phyloP scores from a whole-genome alignment of 2,888 invertebrate species.

The Drosophila engyochracea region DNA sequence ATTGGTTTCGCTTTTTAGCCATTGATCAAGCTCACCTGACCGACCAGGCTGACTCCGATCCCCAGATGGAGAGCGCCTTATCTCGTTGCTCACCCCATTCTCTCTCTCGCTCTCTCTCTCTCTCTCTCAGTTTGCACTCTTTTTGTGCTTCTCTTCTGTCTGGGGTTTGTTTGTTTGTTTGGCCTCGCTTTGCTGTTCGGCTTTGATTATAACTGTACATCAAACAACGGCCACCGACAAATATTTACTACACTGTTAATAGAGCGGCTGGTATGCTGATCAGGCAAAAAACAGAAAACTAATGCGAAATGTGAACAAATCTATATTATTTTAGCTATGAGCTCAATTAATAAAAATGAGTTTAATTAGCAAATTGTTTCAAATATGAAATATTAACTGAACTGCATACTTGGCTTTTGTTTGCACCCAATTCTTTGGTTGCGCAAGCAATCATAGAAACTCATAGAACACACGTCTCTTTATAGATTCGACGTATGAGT shows the following conservation, averaged over 20 bases:
- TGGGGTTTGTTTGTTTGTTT: conserved; percentile 37
- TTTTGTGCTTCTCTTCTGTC: conserved; percentile 1
- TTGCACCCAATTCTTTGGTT: conserved; percentile 11
- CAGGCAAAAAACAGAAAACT: conserved; percentile 11
- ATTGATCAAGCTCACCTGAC: conserved; percentile 51
- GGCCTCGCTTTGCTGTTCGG: conserved; percentile 34
- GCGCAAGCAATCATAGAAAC: conserved; percentile 27
- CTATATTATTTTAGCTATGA: neutral
- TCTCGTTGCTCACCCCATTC: neutral
- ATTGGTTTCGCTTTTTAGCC: conserved; percentile 30
- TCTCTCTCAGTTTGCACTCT: neutral
- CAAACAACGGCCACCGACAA: conserved; percentile 32
- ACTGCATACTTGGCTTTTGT: conserved; percentile 4
- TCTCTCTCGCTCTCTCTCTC: neutral
- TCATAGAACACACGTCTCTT: conserved; percentile 22
- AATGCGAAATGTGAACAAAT: neutral
- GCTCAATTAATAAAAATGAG: neutral
- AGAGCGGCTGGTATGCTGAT: conserved; percentile 27
- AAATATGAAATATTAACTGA: neutral
- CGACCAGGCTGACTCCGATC: conserved; percentile 28
- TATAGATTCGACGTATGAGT: conserved; percentile 9
- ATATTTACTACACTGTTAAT: conserved; percentile 32
- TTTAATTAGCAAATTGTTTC: neutral
- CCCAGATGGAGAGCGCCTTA: conserved; percentile 18
- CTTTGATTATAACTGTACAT: conserved; percentile 60